Evolutionary conservation across 2,888 invertebrate species (phyloP).

Genomic region (Epicampocera succincta): DNA sequence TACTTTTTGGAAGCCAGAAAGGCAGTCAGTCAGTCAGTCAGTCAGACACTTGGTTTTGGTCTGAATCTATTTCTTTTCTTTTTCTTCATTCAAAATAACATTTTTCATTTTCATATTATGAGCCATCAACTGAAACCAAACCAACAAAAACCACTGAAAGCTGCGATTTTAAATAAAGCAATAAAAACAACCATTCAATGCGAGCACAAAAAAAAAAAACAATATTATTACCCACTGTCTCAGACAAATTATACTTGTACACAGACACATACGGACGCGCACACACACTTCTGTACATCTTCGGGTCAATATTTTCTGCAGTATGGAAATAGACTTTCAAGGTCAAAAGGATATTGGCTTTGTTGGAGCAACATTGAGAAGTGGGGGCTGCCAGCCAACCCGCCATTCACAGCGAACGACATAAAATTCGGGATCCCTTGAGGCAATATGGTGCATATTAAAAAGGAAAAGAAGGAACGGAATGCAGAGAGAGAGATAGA

Average conservation of each 20-base stretch:
- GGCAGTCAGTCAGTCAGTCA: not conserved
- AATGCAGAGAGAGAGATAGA: not conserved
- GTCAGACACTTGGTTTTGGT: not conserved
- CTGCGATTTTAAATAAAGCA: constrained; percentile 14
- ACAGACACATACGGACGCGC: not conserved
- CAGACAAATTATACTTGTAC: constrained; percentile 63
- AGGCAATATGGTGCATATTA: constrained; percentile 7
- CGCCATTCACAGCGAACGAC: constrained; percentile 15
- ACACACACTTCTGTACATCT: constrained; percentile 9
- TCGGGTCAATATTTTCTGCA: constrained; percentile 81
- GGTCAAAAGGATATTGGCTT: constrained; percentile 82
- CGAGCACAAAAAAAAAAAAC: not conserved
- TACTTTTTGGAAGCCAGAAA: not conserved
- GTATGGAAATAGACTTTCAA: constrained; percentile 80
- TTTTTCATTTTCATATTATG: constrained; percentile 5
- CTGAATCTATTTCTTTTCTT: not conserved
- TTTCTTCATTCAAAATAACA: constrained; percentile 5
- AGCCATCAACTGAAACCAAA: constrained; percentile 31
- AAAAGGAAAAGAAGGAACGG: not conserved
- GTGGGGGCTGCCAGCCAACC: constrained; percentile 32
- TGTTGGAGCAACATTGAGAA: constrained; percentile 29
- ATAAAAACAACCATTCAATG: constrained; percentile 22
- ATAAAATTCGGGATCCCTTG: constrained; percentile 48
- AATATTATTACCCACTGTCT: constrained; percentile 40
- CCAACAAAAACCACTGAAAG: constrained; percentile 24